Evolutionary conservation across 2,888 invertebrate species (phyloP).

Genomic region (Noctua pronuba): DNA sequence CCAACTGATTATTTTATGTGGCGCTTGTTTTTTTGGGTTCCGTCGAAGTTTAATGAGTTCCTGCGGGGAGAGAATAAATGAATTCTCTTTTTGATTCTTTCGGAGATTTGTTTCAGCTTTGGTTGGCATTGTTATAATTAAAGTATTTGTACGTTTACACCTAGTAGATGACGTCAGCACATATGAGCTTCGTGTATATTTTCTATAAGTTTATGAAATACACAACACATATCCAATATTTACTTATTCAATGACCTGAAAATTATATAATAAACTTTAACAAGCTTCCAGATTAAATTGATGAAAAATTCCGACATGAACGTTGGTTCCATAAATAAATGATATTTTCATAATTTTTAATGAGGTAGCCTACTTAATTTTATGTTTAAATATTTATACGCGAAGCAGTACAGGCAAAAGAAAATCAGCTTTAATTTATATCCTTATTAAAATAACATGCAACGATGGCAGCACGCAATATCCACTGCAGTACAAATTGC

Average conservation of each 20-base stretch:
- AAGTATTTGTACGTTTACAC: constrained; percentile 1
- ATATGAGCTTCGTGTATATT: background rate
- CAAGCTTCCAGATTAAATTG: background rate
- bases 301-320: constrained; percentile 19
- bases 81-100: constrained; percentile 38
- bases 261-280: constrained; percentile 7
- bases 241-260: constrained; percentile 17
- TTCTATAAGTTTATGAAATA: background rate
- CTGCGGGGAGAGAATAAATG: constrained; percentile 33
- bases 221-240: constrained; percentile 1
- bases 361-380: constrained; percentile 22
- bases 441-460: constrained; percentile 38
- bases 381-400: constrained; percentile 26
- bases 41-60: constrained; percentile 48
- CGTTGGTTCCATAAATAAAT: constrained; percentile 22
- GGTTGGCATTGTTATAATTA: constrained; percentile 32
- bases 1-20: constrained; percentile 36
- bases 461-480: constrained; percentile 29
- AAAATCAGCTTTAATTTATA: constrained; percentile 32
- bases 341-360: constrained; percentile 26
- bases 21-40: constrained; percentile 31
- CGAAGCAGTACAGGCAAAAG: background rate
- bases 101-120: constrained; percentile 20
- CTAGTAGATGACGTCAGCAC: background rate
- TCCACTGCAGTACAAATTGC: constrained; percentile 17